Base-by-base conservation (phyloP, 2,888 invertebrate species). In the Scaptomyza caliginosa region DNA sequence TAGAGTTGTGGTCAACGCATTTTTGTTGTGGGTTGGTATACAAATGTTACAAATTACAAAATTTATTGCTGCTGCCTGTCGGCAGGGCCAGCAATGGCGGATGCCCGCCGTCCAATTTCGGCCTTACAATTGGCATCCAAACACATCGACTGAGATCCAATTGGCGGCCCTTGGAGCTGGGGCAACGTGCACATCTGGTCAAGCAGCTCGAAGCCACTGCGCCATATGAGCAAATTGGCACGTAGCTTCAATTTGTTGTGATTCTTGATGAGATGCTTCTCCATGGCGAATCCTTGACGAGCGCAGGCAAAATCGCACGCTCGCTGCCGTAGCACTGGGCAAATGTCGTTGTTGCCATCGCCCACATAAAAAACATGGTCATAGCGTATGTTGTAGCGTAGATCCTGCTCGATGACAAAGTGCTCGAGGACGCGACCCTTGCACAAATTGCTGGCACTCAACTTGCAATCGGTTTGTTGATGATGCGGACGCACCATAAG, bases 301-400 rank as follows among this genome's bases (percentile, higher is more conserved):
- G 95, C 94, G 88, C 95, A 96, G 1, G 94, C 94, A 63, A 94
- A 89, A 90, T 96, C 96, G 11, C 91, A 90, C 28, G 92, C 87
- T 0, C 91, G 91, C 26, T 96, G 91, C 58, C 93, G 92, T 67
- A 95, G 90, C 57, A 94, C 93, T 0, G 96, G 96, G 85, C 96
- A 96, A 43, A 96, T 93, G 89, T 96, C 96, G 90, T 96, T 96
- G 28, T 91, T 91, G 0, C 96, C 96, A 92, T 96, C 96, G 0
- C 96, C 96, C 10, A 94, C 92, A 86, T 96, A 96, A 7, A 94
- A 92, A 7, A 96, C 91, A 74, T 90, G 92, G 17, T 92, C 90
- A 82, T 94, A 95, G 2, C 78, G 77, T 1, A 93, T 91, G 19
- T 88, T 86, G n/a, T 57, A 76, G 1, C 85, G 85, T 19, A 83